Percentiles rank a stretch among this genome's conserved stretches.
Evolutionary conservation across 2,113 vertebrate genomes (phyloP).

Genomic region (Microcebus tavaratra): DNA sequence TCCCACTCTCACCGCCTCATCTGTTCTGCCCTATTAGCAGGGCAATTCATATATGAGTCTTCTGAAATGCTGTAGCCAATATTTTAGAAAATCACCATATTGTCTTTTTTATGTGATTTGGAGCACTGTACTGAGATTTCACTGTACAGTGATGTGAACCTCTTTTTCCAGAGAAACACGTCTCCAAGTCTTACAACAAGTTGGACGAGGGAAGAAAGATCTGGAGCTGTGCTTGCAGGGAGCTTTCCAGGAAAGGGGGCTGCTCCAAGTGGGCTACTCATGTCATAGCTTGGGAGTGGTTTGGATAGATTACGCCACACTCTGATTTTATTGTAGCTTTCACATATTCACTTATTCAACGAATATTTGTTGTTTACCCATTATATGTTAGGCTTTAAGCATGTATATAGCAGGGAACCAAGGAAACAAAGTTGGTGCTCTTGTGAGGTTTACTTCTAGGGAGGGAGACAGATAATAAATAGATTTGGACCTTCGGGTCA

Average conservation of each 20-base stretch:
- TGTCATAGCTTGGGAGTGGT: background rate
- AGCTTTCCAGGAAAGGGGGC: background rate
- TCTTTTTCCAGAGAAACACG: background rate
- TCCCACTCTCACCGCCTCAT: fast-evolving
- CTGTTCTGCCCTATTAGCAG: background rate
- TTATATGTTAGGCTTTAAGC: background rate
- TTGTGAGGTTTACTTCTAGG: background rate
- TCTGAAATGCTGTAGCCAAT: background rate
- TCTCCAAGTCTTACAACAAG: background rate
- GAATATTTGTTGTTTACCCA: background rate
- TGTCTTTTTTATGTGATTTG: background rate
- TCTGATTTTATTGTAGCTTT: background rate
- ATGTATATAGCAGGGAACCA: background rate
- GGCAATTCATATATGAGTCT: background rate
- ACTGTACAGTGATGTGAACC: background rate
- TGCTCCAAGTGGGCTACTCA: background rate
- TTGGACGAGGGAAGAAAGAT: background rate
- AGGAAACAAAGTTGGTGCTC: background rate
- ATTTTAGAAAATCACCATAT: background rate
- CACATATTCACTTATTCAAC: background rate
- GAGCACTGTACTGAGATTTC: background rate
- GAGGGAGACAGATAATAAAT: background rate
- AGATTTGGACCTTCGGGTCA: background rate
- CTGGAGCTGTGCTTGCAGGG: background rate
- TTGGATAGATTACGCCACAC: background rate